These are phyloP conservation scores for Gryon sp. DNA, from an alignment of 1,140 invertebrate species.

Conservation along the genomic window DNA sequence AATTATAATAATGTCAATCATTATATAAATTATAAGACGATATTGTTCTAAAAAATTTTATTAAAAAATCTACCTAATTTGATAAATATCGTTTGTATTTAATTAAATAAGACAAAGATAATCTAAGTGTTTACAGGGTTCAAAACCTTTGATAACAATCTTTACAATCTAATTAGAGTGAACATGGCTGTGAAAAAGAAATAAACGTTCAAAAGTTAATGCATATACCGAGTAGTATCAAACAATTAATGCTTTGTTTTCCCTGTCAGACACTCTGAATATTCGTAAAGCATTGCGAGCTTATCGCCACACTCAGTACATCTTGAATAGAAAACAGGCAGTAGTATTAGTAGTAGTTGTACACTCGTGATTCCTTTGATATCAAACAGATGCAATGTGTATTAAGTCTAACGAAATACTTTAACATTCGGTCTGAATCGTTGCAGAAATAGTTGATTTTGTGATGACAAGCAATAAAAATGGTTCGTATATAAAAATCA, in stretches of 20 bases:
- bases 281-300: slow-evolving; percentile 32
- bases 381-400: slow-evolving; percentile 10
- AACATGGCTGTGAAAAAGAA: slow-evolving; percentile 3
- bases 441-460: too few species aligned
- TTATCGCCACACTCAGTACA: slow-evolving; percentile 16
- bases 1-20: too few species aligned
- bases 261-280: slow-evolving; percentile 9
- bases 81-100: too few species aligned
- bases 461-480: too few species aligned
- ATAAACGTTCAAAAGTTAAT: slow-evolving; percentile 14
- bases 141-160: slow-evolving; percentile 16
- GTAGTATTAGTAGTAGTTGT: slow-evolving; percentile 6
- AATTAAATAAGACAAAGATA: too few species aligned
- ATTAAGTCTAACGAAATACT: neutral
- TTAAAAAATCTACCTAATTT: too few species aligned
- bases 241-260: slow-evolving; percentile 27
- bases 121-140: too few species aligned
- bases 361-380: slow-evolving; percentile 22
- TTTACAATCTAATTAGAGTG: slow-evolving; percentile 15
- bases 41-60: too few species aligned
- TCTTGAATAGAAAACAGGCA: slow-evolving; percentile 20
- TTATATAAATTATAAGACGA: too few species aligned
- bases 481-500: too few species aligned
- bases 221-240: slow-evolving; percentile 8
- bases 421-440: too few species aligned